phyloP scores from a whole-genome alignment of 2,888 invertebrate genomes.

The Urechis unicinctus region DNA sequence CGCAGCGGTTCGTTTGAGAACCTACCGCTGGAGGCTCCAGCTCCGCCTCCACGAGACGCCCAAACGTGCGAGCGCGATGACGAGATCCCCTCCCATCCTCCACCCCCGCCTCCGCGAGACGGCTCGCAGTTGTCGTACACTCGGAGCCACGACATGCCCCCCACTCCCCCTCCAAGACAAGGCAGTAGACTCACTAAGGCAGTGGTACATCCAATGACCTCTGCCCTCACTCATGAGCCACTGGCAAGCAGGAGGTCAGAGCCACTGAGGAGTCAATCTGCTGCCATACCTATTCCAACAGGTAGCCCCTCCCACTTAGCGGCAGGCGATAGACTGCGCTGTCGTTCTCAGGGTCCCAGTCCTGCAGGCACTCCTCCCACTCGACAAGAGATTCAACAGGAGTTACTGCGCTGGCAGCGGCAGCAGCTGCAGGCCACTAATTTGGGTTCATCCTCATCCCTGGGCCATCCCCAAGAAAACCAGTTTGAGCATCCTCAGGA shows the following conservation, averaged over 20 bases:
- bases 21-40: conserved; percentile 2
- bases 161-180: background rate
- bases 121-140: background rate
- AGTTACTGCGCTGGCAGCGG: conserved; percentile 40
- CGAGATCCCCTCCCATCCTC: background rate
- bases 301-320: too few relatives aligned
- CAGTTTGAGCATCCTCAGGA: too few relatives aligned
- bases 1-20: background rate
- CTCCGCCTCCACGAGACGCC: background rate
- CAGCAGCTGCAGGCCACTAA: conserved; percentile 19
- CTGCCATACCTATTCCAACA: too few relatives aligned
- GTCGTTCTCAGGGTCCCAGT: background rate
- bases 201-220: too few relatives aligned
- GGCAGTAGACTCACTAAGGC: background rate
- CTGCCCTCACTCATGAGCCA: too few relatives aligned
- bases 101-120: background rate
- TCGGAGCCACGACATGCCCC: background rate
- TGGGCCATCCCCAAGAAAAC: background rate
- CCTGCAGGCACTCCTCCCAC: conserved; percentile 12
- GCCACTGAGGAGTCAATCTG: background rate
- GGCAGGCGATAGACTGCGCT: too few relatives aligned
- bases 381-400: conserved; percentile 38
- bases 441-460: background rate
- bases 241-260: background rate
- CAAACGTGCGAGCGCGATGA: background rate